These are phyloP conservation scores for Chondrilla cf. caribensis DNA, from an alignment of 37 sponge, comb jelly and placozoan species.

Conservation along the genomic window DNA sequence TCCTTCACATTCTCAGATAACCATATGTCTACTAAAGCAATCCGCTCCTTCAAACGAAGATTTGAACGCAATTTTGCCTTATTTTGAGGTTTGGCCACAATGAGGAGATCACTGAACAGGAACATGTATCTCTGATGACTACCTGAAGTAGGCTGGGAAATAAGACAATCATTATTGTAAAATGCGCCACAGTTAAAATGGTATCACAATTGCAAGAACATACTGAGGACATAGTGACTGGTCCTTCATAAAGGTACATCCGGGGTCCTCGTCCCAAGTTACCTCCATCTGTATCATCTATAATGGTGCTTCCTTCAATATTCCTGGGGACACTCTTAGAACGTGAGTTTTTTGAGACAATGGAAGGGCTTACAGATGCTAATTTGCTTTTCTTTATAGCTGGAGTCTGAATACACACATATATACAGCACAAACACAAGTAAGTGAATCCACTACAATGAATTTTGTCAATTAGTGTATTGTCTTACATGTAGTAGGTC, in stretches of 20 bases:
- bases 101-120: conserved; percentile 65
- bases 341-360: not conserved
- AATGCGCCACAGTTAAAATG: too few relatives aligned
- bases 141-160: not conserved
- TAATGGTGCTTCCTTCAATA: not conserved
- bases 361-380: not conserved
- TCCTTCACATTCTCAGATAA: conserved; percentile 45
- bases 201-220: too few relatives aligned
- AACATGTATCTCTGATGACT: conserved; percentile 45
- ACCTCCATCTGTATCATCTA: not conserved
- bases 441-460: not conserved
- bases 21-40: conserved; percentile 65
- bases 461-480: not conserved
- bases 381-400: conserved; percentile 3
- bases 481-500: conserved; percentile 47
- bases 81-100: conserved; percentile 52
- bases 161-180: too few relatives aligned
- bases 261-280: not conserved
- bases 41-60: conserved; percentile 40
- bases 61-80: conserved; percentile 27
- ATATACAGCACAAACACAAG: not conserved
- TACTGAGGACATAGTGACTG: conserved; percentile 34
- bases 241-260: conserved; percentile 61
- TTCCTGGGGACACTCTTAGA: not conserved
- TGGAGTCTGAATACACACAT: not conserved